Base-by-base conservation (phyloP, 2,797 vertebrate genomes). In the Aplochiton taeniatus region DNA sequence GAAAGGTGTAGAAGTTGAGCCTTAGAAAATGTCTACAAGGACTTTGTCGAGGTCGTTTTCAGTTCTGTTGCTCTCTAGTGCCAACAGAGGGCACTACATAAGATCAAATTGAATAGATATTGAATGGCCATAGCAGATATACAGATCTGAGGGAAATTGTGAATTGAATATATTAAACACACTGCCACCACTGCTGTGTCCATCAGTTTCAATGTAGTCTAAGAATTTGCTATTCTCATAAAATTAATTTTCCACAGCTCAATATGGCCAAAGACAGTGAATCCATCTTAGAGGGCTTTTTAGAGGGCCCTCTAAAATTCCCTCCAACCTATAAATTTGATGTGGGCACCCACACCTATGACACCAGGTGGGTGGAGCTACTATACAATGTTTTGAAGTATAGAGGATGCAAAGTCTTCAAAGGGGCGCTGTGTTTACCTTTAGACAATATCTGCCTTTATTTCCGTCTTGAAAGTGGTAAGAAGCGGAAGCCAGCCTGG, bases 401-500 rank as follows among this genome's bases (percentile, higher is more conserved):
- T 45, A 12, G 13, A 61, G 11, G 18, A 20, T 31, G 31, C 6
- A 31, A 31, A 31, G 31, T 31, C 31, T 41, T 54, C 50, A 8
- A 46, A 48, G 42, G 58, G 18, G 6, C 43, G 19, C 31, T 19
- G 54, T 58, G 19, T 57, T 6, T 31, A 31, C 31, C 31, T 31
- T 6, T 31, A 3, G 3, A 3, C 31, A 31, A 2, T 31, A 5
- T 46, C 31, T 6, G 13, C 20, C 18, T n/a, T 41, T 61, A 14
- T 49, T 44, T 31, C n/a, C 16, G 13, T 41, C 66, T 42, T 63
- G 1, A 62, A 79, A 99, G 98, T 44, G 89, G 95, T 53, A 99
- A 99, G 88, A 98, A 98, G 76, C 90, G 98, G 73, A 99, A 99
- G 83, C 98, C 98, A 6, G 98, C 98, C 31, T 99, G 98, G 98